Percentiles rank a stretch among this genome's conserved stretches.
These are phyloP conservation scores for Cyprinodon brontotheroides DNA, from an alignment of 2,113 vertebrate genomes.

Conservation along the genomic window DNA sequence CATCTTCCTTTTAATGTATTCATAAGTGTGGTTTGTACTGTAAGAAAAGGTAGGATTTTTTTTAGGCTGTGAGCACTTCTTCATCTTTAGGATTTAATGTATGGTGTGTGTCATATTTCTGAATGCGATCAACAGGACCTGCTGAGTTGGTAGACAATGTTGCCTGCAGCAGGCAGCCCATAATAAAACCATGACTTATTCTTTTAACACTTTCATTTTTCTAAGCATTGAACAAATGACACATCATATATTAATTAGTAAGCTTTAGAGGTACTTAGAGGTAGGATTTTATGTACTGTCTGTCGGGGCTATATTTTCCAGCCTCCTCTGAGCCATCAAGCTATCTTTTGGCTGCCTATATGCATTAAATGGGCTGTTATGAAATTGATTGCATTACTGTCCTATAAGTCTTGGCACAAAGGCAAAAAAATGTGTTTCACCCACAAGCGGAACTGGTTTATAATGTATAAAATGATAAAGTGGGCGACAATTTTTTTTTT, in stretches of 20 bases:
- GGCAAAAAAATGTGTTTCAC: background rate
- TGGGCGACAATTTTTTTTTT: background rate
- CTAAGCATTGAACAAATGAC: slow-evolving; percentile 6
- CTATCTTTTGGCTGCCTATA: background rate
- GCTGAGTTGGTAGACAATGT: slow-evolving; percentile 11
- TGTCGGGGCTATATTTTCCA: background rate
- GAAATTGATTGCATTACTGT: background rate
- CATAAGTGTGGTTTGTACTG: background rate
- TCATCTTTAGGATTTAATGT: background rate
- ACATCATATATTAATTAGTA: background rate
- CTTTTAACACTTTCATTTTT: slow-evolving; percentile 6
- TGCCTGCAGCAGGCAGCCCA: background rate
- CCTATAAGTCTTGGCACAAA: slow-evolving; percentile 1
- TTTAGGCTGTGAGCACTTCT: background rate
- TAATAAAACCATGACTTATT: slow-evolving; percentile 4
- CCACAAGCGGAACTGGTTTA: background rate
- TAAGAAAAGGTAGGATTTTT: background rate
- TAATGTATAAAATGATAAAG: background rate
- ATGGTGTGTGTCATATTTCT: background rate
- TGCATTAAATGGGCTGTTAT: slow-evolving; percentile 2
- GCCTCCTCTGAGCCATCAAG: background rate
- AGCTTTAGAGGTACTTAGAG: slow-evolving; percentile 2
- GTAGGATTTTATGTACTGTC: background rate
- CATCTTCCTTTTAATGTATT: background rate
- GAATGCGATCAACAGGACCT: background rate